These are phyloP conservation scores for Pammene fasciana DNA, from an alignment of 2,888 invertebrate species.

Conservation along the genomic window DNA sequence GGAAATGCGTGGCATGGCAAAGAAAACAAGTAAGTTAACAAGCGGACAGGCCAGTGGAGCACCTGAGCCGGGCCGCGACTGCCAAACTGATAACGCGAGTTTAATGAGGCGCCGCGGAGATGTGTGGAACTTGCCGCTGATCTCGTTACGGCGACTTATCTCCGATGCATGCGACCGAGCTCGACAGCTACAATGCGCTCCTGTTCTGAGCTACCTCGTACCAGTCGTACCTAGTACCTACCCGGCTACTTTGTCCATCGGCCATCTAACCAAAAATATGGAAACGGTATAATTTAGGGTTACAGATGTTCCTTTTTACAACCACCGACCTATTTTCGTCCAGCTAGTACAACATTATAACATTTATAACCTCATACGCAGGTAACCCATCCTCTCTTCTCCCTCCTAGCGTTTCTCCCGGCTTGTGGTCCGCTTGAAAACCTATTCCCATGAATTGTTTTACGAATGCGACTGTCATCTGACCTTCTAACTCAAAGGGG, in stretches of 20 bases:
- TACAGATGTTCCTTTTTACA: no score
- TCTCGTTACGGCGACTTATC: constrained; percentile 22
- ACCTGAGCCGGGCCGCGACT: constrained; percentile 10
- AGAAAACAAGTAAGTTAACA: not conserved
- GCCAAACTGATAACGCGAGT: not conserved
- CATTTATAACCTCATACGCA: no score
- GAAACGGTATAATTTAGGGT: no score
- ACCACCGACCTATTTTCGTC: no score
- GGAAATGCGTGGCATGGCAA: not conserved
- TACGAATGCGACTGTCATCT: no score
- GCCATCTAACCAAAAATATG: not conserved
- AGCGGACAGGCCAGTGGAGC: not conserved
- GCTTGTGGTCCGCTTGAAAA: no score
- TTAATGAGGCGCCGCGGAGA: constrained; percentile 1
- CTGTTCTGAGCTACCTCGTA: not conserved
- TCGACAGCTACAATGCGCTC: constrained; percentile 10
- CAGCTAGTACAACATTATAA: no score
- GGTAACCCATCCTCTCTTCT: no score
- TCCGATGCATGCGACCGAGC: constrained; percentile 8
- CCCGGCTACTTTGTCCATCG: not conserved
- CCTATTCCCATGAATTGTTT: no score
- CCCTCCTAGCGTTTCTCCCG: no score
- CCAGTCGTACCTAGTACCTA: not conserved
- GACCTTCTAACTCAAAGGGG: no score
- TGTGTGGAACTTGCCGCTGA: constrained; percentile 24